phyloP scores from a whole-genome alignment of 2,797 vertebrate genomes.

The Acomys russatus region DNA sequence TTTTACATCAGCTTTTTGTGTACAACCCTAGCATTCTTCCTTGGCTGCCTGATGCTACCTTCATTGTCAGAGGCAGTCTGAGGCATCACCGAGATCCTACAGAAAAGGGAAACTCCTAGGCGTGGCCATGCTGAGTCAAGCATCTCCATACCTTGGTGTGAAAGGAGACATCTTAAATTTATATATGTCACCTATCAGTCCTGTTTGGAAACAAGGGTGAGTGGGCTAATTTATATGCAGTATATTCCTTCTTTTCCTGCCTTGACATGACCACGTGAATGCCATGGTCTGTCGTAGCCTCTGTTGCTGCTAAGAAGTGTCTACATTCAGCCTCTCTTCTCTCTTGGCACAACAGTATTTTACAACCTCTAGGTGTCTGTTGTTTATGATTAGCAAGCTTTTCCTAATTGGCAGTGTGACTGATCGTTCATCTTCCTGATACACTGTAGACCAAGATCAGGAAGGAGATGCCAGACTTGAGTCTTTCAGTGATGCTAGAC shows the following conservation, averaged over 20 bases:
- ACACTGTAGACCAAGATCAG: not conserved
- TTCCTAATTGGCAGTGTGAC: not conserved
- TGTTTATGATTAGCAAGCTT: not conserved
- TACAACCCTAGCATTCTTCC: not conserved
- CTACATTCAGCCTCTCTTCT: not conserved
- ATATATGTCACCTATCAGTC: not conserved
- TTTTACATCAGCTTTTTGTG: not conserved
- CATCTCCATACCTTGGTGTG: not conserved
- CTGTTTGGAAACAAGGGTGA: not conserved
- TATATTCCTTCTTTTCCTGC: not conserved
- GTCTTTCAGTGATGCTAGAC: conserved; percentile 10
- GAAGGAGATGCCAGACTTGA: conserved; percentile 1
- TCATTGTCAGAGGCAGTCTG: not conserved
- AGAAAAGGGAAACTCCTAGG: not conserved
- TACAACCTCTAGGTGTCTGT: not conserved
- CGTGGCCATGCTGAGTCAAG: not conserved
- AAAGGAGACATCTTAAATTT: conserved; percentile 22
- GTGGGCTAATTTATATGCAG: not conserved
- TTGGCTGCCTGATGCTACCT: not conserved
- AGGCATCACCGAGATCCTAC: not conserved
- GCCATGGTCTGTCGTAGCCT: not conserved
- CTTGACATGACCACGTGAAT: not conserved
- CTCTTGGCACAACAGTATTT: not conserved
- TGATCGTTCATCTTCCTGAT: not conserved
- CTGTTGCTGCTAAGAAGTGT: not conserved